Evolutionary conservation across 2,888 invertebrate genomes (phyloP).

Genomic region (Polyommatus iphigenia): DNA sequence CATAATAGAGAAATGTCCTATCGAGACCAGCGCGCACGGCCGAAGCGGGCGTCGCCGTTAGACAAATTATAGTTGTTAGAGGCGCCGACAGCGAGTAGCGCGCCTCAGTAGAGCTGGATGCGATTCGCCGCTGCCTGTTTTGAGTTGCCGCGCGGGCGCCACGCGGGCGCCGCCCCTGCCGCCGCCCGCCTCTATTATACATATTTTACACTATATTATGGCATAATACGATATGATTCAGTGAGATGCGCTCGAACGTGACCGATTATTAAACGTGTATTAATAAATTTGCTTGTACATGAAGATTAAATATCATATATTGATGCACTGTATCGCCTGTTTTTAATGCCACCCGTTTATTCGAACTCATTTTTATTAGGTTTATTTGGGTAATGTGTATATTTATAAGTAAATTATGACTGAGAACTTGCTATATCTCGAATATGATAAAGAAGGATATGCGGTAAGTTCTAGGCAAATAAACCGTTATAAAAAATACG

Average conservation of each 20-base stretch:
- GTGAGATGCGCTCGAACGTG: conserved; percentile 62
- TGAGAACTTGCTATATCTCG: conserved; percentile 72
- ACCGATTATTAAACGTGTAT: conserved; percentile 73
- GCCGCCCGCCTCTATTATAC: conserved; percentile 61
- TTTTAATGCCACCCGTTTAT: conserved; percentile 75
- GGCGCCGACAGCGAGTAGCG: conserved; percentile 52
- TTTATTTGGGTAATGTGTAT: conserved; percentile 77
- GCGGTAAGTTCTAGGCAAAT: conserved; percentile 77
- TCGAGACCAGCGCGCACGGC: conserved; percentile 60
- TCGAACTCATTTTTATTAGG: conserved; percentile 64
- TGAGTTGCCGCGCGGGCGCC: conserved; percentile 61
- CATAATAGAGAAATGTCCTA: conserved; percentile 77
- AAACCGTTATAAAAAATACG: conserved; percentile 71
- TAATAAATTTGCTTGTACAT: conserved; percentile 88
- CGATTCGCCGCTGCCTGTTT: conserved; percentile 66
- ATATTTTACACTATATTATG: conserved; percentile 75
- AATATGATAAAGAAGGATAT: conserved; percentile 70
- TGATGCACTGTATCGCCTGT: conserved; percentile 84
- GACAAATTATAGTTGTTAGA: conserved; percentile 51
- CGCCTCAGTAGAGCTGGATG: conserved; percentile 61
- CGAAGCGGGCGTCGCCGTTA: conserved; percentile 56
- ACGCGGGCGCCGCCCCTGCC: conserved; percentile 56
- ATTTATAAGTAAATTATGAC: conserved; percentile 79
- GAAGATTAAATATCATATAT: conserved; percentile 88
- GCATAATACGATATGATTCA: conserved; percentile 78